Percentiles rank a stretch among this genome's conserved stretches.
Evolutionary conservation across 92 coral and sea anemone species (phyloP).

Genomic region (Scolanthus callimorphus): DNA sequence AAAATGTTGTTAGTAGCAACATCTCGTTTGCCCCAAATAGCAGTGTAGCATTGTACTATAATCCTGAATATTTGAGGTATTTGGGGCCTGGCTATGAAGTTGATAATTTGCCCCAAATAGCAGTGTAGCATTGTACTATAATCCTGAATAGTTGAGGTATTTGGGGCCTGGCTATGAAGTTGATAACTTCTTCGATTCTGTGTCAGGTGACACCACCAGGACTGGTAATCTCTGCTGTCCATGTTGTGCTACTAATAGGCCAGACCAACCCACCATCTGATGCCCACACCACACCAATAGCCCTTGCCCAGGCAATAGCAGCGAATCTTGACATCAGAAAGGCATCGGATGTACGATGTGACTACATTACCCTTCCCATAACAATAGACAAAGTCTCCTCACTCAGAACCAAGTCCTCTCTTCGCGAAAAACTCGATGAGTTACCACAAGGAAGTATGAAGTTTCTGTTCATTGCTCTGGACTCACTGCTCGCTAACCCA

Average conservation of each 20-base stretch:
- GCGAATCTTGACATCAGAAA: conserved; percentile 76
- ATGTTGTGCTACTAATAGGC: conserved; percentile 74
- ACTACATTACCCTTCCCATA: conserved; percentile 47
- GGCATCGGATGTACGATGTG: conserved; percentile 83
- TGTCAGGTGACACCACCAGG: conserved; percentile 86
- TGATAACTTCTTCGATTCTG: conserved; percentile 1
- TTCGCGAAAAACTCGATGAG: conserved; percentile 47
- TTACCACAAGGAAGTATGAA: conserved; percentile 32
- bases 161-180: no score
- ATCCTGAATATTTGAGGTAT: no score
- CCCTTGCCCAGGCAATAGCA: conserved; percentile 70
- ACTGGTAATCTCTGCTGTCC: conserved; percentile 72
- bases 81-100: no score
- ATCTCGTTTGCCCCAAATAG: no score
- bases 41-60: no score
- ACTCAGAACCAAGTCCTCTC: conserved; percentile 22
- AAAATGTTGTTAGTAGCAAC: no score
- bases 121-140: no score
- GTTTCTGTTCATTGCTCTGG: conserved; percentile 72
- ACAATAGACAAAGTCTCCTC: conserved; percentile 21
- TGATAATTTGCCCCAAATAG: no score
- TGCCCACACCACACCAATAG: conserved; percentile 8
- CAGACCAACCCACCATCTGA: conserved; percentile 7
- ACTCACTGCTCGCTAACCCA: conserved; percentile 75
- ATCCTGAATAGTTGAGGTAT: no score